Base-by-base conservation (phyloP, 35 echinoderm and acorn worm genomes). In the Ophiothrix spiculata region DNA sequence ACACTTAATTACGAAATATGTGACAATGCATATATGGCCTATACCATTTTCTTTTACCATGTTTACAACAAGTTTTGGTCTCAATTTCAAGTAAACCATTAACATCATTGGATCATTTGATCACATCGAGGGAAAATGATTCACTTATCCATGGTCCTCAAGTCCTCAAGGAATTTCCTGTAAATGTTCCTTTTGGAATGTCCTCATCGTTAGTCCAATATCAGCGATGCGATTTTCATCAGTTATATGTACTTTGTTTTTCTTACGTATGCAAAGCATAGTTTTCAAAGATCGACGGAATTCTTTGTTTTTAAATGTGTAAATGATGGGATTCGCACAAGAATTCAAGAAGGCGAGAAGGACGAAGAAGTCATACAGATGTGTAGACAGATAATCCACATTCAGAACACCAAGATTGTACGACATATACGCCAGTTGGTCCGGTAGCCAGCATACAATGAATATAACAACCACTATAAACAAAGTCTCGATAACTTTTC, bases 281-380 rank as follows among this genome's bases (percentile, higher is more conserved):
- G 23, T 25, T n/a, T 69, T 69, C 81, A 84, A 37, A 23, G 91
- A 92, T 12, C 85, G 56, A 39, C 95, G 77, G 45, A 98, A 91
- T 40, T 98, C 80, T 25, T 80, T 54, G 46, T 93, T 90, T 41
- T 80, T 90, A 23, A 89, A 74, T 10, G 91, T 93, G 56, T 98
- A 98, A 38, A 98, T 98, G 39, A 98, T 82, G 16, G 95, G 95
- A 86, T 98, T 98, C 0, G 86, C 91, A 29, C 95, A 98, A 41
- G 88, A 91, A 86, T 98, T 98, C n/a, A 86, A 75, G 77, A 90
- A 98, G 1, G 90, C 95, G 1, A 94, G 35, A 1, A 90, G 40
- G 10, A 93, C 81, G 32, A 98, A 90, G 25, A 76, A 60, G 13
- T 85, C 80, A 41, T 98, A 93, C 0, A 74, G n/a, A 63, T 79